These are phyloP conservation scores for Muscina levida DNA, from an alignment of 2,888 invertebrate species.

Conservation along the genomic window DNA sequence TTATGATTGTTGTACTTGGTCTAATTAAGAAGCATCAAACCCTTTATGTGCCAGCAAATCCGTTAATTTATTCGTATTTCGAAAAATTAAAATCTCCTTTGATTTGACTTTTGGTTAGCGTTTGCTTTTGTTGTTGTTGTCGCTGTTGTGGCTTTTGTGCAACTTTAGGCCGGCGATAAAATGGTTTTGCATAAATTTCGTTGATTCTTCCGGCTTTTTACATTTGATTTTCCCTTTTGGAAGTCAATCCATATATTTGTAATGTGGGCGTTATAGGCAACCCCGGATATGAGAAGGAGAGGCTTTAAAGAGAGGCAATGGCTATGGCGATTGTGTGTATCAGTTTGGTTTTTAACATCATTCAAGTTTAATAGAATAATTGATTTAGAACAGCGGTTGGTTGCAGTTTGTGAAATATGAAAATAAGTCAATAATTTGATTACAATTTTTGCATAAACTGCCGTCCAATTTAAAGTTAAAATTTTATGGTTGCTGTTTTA, in stretches of 20 bases:
- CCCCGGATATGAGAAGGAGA: too few relatives aligned
- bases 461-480: too few relatives aligned
- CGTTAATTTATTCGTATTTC: conserved; percentile 42
- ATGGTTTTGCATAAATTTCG: conserved; percentile 45
- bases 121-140: conserved; percentile 1
- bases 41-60: conserved; percentile 8
- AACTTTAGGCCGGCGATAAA: not conserved
- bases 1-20: conserved; percentile 19
- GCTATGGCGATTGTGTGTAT: too few relatives aligned
- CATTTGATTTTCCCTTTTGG: too few relatives aligned
- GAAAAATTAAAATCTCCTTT: conserved; percentile 42
- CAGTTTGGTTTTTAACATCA: not conserved
- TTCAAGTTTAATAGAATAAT: conserved; percentile 24
- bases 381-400: conserved; percentile 5
- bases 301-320: too few relatives aligned
- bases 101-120: conserved; percentile 28
- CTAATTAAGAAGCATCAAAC: conserved; percentile 34
- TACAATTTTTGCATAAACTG: too few relatives aligned
- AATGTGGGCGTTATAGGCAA: too few relatives aligned
- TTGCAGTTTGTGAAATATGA: not conserved
- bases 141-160: conserved; percentile 13
- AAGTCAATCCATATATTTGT: too few relatives aligned
- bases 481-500: too few relatives aligned
- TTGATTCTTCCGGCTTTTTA: not conserved
- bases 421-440: too few relatives aligned